Conservation (phyloP, 2,797 vertebrate species). For the Microctenopoma stevenorrisi region DNA sequence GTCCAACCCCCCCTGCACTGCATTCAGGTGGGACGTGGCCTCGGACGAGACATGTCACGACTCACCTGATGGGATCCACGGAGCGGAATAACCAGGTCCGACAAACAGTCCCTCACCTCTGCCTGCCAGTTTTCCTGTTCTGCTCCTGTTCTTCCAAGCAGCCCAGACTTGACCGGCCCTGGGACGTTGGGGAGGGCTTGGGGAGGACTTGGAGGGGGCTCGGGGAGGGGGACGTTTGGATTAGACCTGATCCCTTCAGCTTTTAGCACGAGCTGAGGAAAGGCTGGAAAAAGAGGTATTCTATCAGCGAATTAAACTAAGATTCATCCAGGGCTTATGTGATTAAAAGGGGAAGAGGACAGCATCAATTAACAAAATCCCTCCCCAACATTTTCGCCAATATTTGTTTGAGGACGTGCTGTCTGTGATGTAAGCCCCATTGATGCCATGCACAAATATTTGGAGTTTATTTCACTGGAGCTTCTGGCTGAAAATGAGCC, state of each 20-base stretch:
- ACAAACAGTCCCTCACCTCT: constrained; percentile 75
- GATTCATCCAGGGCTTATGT: constrained; percentile 82
- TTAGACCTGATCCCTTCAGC: constrained; percentile 78
- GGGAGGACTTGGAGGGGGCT: constrained; percentile 39
- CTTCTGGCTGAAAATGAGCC: constrained; percentile 50
- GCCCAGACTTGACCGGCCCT: constrained; percentile 55
- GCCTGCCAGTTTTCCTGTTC: constrained; percentile 57
- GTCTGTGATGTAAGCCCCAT: constrained; percentile 74
- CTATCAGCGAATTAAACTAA: constrained; percentile 82
- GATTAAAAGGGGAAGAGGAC: constrained; percentile 83
- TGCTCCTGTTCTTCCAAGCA: constrained; percentile 36
- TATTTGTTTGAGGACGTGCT: constrained; percentile 80
- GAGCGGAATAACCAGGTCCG: constrained; percentile 79
- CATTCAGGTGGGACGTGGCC: constrained; percentile 75
- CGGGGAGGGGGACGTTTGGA: constrained; percentile 54
- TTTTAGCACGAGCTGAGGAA: constrained; percentile 62
- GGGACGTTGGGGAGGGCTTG: constrained; percentile 41
- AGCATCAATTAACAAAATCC: constrained; percentile 84
- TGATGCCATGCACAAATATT: constrained; percentile 75
- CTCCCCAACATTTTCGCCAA: constrained; percentile 76
- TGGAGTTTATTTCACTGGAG: constrained; percentile 65
- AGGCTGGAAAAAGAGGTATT: constrained; percentile 70
- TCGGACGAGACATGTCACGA: constrained; percentile 71
- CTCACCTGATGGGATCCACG: constrained; percentile 75
- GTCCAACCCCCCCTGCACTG: constrained; percentile 49